Conservation (phyloP, 2,797 vertebrate genomes). For the Arctocebus calabarensis region DNA sequence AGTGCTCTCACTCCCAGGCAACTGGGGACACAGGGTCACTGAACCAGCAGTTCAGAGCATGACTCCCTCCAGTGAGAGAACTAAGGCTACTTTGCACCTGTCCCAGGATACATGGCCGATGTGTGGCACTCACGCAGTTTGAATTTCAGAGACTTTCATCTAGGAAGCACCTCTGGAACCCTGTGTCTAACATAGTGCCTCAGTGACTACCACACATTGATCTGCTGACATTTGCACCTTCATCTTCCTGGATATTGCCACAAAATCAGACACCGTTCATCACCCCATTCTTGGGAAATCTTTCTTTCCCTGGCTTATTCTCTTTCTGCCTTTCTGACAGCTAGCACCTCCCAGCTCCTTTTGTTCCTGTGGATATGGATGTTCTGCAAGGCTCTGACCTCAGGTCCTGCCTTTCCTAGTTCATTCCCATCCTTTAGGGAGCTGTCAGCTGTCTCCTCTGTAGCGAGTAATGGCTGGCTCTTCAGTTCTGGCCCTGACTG, state of each 20-base stretch:
- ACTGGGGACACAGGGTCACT: neutral
- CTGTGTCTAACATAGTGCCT: too few relatives aligned
- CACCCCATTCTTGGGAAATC: neutral
- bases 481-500: neutral
- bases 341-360: neutral
- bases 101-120: neutral
- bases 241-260: neutral
- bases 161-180: neutral
- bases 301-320: neutral
- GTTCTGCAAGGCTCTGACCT: neutral
- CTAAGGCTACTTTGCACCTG: neutral
- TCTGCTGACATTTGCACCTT: neutral
- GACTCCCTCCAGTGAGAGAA: neutral
- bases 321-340: neutral
- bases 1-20: neutral
- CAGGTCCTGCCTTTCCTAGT: neutral
- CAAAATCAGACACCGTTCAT: neutral
- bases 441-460: neutral
- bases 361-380: neutral
- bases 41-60: neutral
- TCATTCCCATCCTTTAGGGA: neutral
- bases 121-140: neutral
- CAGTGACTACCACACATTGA: rapidly evolving
- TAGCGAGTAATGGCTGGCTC: neutral
- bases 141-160: neutral